These are phyloP conservation scores for Ectemnius lituratus DNA, from an alignment of 2,888 invertebrate species.

Conservation along the genomic window DNA sequence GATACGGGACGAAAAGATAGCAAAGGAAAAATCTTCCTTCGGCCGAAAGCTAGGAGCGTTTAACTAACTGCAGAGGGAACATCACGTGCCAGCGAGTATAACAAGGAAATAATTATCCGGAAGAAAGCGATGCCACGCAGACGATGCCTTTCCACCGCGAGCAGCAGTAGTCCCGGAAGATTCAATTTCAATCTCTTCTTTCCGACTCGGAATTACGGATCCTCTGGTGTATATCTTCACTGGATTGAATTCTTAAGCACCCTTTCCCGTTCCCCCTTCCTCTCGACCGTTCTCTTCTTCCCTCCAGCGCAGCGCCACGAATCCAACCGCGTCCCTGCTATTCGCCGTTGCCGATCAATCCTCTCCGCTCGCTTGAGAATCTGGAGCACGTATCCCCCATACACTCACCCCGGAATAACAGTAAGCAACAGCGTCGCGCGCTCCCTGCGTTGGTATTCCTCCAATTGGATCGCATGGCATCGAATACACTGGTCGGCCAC, in stretches of 20 bases:
- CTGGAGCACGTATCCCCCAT: conserved; percentile 40
- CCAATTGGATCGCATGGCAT: background rate
- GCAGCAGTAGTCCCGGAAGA: conserved; percentile 18
- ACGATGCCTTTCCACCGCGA: background rate
- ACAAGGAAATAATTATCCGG: background rate
- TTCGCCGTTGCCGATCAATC: conserved; percentile 43
- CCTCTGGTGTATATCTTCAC: conserved; percentile 45
- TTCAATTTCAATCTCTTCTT: conserved; percentile 45
- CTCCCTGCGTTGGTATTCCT: background rate
- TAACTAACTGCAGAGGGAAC: background rate
- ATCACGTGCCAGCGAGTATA: background rate
- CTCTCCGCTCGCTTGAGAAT: conserved; percentile 50
- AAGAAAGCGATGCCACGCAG: background rate
- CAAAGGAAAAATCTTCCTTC: background rate
- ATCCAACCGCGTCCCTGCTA: conserved; percentile 27
- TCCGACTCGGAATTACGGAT: conserved; percentile 56
- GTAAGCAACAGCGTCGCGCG: no score
- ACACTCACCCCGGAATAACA: background rate
- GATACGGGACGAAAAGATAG: no score
- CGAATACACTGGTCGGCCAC: background rate
- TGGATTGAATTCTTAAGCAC: conserved; percentile 58
- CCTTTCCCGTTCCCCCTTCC: conserved; percentile 31
- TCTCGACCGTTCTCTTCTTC: background rate
- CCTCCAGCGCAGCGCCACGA: no score
- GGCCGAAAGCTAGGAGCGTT: background rate